Conservation (phyloP, 2,113 vertebrate species). For the Nesoenas mayeri region DNA sequence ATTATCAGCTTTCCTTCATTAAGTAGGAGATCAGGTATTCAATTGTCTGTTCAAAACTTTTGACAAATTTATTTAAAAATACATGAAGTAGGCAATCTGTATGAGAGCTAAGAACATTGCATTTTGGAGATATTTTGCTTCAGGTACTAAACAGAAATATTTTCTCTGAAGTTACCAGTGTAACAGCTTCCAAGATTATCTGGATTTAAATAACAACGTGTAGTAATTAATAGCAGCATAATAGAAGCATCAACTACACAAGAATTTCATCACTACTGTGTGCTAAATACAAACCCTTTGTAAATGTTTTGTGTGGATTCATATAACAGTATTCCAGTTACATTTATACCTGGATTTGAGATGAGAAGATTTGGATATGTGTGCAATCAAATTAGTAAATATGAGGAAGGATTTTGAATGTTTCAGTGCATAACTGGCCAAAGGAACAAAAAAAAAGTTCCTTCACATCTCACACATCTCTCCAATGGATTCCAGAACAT, state of each 20-base stretch:
- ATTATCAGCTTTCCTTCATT: background rate
- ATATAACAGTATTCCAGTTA: background rate
- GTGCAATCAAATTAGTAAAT: background rate
- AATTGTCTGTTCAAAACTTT: background rate
- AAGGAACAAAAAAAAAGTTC: background rate
- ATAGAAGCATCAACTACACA: background rate
- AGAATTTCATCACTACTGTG: background rate
- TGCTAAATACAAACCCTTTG: background rate
- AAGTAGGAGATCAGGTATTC: fast-evolving
- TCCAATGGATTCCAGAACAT: background rate
- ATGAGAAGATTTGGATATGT: background rate
- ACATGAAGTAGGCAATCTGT: background rate
- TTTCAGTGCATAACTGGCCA: background rate
- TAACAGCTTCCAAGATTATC: background rate
- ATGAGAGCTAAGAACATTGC: background rate
- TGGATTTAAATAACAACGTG: background rate
- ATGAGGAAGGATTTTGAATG: background rate
- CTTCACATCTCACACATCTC: background rate
- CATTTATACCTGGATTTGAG: background rate
- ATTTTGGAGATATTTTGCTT: background rate
- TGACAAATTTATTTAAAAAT: background rate
- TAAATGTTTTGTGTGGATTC: background rate
- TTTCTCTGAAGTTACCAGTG: background rate
- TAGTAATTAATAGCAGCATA: background rate
- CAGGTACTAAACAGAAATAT: background rate